Evolutionary conservation across 2,888 invertebrate genomes (phyloP), one percentile per base, ranked within the genome.

Genomic region (Mimumesa dahlbomi): DNA sequence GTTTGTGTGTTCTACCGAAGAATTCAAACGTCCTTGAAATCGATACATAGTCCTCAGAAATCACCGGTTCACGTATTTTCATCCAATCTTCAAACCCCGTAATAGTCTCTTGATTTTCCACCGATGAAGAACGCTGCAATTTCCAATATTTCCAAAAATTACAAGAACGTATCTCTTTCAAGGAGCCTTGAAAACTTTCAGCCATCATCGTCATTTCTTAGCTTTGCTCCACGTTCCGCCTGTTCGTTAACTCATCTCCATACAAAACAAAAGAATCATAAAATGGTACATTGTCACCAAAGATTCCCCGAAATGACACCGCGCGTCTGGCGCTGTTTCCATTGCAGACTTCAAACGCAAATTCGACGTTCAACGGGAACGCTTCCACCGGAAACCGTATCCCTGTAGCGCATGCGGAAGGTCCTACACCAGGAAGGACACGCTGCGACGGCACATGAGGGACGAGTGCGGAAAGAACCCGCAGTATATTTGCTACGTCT

Each of bases 401-500:
- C 81, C 79, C 2, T 86, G 86, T 73, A 71, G 79, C 66, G 80
- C 78, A 29, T 87, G 85, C 58, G 81, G 81, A 38, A 85, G 84
- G 57, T 80, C 82, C 6, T 88, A 87, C 69, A 76, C 69, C 48
- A 76, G 94, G 89, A 94, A 94, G 87, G 94, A 94, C 81, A 94
- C 94, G 68, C 91, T 95, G 82, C 94, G 94, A 88, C 92, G 95
- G 57, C 95, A 95, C 89, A 91, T 94, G 85, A 93, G 93, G 85
- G 94, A 94, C 89, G 95, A 95, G 88, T 95, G 95, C 87, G 92
- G 93, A 75, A 94, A 93, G 87, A 93, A 93, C 82, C 94, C 94
- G 25, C 93, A 93, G 86, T 93, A 93, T 90, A 93, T 93, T 87
- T 94, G 94, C 86, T 93, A 93, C 54, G 92, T 93, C 89, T 94